phyloP scores from a whole-genome alignment of 2,888 invertebrate species.

The Troglohyphantes excavatus region DNA sequence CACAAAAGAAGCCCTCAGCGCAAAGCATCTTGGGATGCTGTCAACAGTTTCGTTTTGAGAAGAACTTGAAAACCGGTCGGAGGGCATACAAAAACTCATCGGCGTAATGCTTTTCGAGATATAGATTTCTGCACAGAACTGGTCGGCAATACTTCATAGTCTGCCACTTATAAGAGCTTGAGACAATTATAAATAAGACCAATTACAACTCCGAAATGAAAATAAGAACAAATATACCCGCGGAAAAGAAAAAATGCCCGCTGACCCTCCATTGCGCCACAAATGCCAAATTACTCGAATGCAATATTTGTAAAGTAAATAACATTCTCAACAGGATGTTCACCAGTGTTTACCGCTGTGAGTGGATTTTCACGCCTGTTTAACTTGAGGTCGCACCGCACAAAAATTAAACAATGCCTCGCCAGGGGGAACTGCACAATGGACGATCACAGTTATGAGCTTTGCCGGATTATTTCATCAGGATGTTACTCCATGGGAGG shows the following conservation, averaged over 20 bases:
- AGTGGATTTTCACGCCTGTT: constrained; percentile 1
- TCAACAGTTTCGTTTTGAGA: too few relatives aligned
- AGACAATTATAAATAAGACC: not conserved
- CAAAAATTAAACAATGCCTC: not conserved
- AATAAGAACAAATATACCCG: not conserved
- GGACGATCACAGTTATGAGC: not conserved
- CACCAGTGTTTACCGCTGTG: not conserved
- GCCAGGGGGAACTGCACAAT: not conserved
- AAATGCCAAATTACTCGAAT: not conserved
- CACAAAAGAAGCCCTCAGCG: too few relatives aligned
- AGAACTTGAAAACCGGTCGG: too few relatives aligned
- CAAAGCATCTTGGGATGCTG: too few relatives aligned
- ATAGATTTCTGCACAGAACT: too few relatives aligned
- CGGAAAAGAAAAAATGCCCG: not conserved
- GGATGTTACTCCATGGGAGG: not conserved
- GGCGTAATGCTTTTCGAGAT: too few relatives aligned
- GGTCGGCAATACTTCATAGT: too few relatives aligned
- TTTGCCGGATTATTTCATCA: not conserved
- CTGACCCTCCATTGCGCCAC: not conserved
- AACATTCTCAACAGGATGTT: constrained; percentile 1
- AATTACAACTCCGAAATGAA: not conserved
- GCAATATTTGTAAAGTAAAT: constrained; percentile 6
- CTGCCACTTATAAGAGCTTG: too few relatives aligned
- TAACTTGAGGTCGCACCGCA: not conserved
- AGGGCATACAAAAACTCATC: too few relatives aligned